A percentile compares a stretch with the other conserved stretches of the same genome.
Evolutionary conservation across 2,797 vertebrate genomes (phyloP).

Genomic region (Coregonus sp.): DNA sequence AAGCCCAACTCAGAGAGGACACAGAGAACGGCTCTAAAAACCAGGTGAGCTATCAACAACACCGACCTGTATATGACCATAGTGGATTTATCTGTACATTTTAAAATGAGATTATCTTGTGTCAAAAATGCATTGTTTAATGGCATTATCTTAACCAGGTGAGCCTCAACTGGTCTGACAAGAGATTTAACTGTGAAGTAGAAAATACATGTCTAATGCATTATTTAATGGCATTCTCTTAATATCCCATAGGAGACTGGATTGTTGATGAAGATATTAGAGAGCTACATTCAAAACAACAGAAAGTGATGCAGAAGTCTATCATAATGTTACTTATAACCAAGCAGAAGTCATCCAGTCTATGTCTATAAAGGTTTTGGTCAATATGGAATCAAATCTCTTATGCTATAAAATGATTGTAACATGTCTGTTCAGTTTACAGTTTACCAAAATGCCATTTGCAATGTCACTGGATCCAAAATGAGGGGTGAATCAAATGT

Average conservation of each 20-base stretch:
- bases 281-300: constrained; percentile 69
- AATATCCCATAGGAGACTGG: constrained; percentile 70
- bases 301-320: constrained; percentile 63
- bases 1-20: constrained; percentile 65
- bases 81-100: not conserved
- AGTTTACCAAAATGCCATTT: constrained; percentile 37
- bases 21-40: constrained; percentile 58
- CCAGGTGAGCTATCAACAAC: constrained; percentile 70
- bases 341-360: constrained; percentile 30
- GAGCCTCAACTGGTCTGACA: not conserved
- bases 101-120: not conserved
- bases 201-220: not conserved
- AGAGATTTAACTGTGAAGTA: not conserved
- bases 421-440: constrained; percentile 36
- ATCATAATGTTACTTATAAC: constrained; percentile 1
- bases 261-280: constrained; percentile 76
- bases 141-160: not conserved
- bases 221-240: constrained; percentile 13
- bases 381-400: constrained; percentile 43
- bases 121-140: not conserved
- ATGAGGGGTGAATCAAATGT: constrained; percentile 17
- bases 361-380: constrained; percentile 15
- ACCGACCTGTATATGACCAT: not conserved
- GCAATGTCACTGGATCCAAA: constrained; percentile 32
- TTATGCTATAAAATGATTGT: constrained; percentile 60